Conservation (phyloP, 2,888 invertebrate species). For the Tillus elongatus region DNA sequence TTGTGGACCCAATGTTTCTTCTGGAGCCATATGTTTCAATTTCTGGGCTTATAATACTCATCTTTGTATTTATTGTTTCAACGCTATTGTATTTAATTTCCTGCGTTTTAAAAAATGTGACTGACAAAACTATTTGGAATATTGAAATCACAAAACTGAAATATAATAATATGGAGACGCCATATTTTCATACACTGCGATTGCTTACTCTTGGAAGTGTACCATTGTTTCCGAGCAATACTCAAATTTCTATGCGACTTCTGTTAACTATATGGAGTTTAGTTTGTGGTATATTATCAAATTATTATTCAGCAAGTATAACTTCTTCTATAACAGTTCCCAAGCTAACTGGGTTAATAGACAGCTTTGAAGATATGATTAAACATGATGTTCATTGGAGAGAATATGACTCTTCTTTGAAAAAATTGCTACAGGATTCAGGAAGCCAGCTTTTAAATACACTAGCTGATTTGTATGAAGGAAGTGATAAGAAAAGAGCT, state of each 20-base stretch:
- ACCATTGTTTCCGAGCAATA: constrained; percentile 4
- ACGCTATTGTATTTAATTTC: background rate
- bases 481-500: constrained; percentile 10
- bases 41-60: constrained; percentile 11
- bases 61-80: background rate
- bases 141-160: background rate
- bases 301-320: constrained; percentile 20
- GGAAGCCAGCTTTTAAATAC: background rate
- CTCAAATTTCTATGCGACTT: constrained; percentile 12
- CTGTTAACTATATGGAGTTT: constrained; percentile 16
- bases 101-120: background rate
- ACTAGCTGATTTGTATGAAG: constrained; percentile 5
- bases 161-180: constrained; percentile 6
- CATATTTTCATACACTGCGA: constrained; percentile 11
- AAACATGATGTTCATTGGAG: constrained; percentile 18
- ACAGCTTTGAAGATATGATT: constrained; percentile 19
- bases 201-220: constrained; percentile 9
- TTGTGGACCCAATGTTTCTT: constrained; percentile 16
- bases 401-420: constrained; percentile 3
- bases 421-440: background rate
- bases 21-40: constrained; percentile 15
- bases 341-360: constrained; percentile 11
- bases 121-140: background rate
- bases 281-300: constrained; percentile 14
- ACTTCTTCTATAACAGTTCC: constrained; percentile 19